Conservation (phyloP, 2,888 invertebrate species). For the Lasioglossum lativentre region DNA sequence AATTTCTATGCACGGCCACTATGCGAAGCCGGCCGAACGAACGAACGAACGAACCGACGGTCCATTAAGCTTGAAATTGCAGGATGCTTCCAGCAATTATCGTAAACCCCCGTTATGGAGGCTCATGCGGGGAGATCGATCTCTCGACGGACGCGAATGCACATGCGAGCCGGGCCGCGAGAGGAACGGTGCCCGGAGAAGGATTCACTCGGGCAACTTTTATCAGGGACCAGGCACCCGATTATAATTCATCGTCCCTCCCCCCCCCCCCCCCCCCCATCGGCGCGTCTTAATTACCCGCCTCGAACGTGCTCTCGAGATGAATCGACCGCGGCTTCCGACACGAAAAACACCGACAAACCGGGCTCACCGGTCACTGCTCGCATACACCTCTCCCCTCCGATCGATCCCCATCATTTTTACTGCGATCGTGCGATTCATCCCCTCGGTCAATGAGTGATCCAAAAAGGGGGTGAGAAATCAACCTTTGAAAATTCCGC, state of each 20-base stretch:
- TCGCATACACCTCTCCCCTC: conserved; percentile 2
- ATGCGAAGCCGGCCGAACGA: neutral
- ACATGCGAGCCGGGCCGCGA: conserved; percentile 31
- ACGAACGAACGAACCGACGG: neutral
- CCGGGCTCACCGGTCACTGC: neutral
- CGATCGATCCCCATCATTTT: conserved; percentile 13
- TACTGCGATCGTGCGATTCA: neutral
- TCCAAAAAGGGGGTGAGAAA: no score
- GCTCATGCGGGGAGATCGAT: conserved; percentile 64
- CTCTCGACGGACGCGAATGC: conserved; percentile 42
- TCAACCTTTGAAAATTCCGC: no score
- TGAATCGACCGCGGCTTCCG: conserved; percentile 48
- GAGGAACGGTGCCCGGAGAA: neutral
- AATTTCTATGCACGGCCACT: conserved; percentile 20
- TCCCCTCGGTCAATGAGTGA: neutral
- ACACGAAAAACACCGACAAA: conserved; percentile 28
- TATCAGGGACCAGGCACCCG: conserved; percentile 38
- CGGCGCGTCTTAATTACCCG: conserved; percentile 63
- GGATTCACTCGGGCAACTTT: conserved; percentile 48
- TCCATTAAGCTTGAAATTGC: conserved; percentile 74
- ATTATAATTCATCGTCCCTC: conserved; percentile 65
- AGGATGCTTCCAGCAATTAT: conserved; percentile 76
- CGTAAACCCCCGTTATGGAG: conserved; percentile 67
- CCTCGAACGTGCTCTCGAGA: conserved; percentile 58
- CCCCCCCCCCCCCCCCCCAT: conserved; percentile 9